A percentile compares a stretch with the other conserved stretches of the same genome.
Evolutionary conservation across 2,888 invertebrate genomes (phyloP).

Genomic region (Graphium colonna): DNA sequence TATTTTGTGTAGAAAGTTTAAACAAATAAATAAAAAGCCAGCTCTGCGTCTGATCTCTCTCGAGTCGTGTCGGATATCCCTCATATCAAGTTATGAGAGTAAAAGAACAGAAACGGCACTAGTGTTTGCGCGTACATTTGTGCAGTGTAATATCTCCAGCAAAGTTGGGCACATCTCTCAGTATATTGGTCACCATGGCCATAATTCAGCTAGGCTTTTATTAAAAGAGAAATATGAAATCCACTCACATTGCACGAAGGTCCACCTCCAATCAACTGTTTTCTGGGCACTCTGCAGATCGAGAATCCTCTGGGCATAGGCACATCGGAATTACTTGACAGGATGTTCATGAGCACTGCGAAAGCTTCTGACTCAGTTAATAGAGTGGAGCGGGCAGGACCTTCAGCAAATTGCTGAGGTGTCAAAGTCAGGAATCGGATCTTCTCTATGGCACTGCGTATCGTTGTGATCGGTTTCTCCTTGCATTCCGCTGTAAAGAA

Average conservation of each 20-base stretch:
- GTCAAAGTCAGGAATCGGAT: conserved; percentile 89
- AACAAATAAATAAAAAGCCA: too few relatives aligned
- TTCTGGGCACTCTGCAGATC: conserved; percentile 68
- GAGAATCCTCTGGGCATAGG: conserved; percentile 89
- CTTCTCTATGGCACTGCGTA: conserved; percentile 85
- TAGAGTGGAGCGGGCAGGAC: conserved; percentile 87
- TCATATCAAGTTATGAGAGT: background rate
- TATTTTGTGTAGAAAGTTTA: too few relatives aligned
- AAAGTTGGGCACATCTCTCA: too few relatives aligned
- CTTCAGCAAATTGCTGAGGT: conserved; percentile 91
- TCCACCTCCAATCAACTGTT: conserved; percentile 58
- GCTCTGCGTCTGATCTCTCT: too few relatives aligned
- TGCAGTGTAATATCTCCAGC: too few relatives aligned
- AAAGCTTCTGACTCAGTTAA: conserved; percentile 89
- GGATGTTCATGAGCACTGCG: conserved; percentile 90
- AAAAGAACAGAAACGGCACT: too few relatives aligned
- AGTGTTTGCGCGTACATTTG: too few relatives aligned
- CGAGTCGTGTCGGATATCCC: too few relatives aligned
- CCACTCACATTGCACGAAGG: conserved; percentile 46
- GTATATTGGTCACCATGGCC: too few relatives aligned
- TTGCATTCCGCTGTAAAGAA: conserved; percentile 41
- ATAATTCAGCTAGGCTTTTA: background rate
- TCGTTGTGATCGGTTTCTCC: conserved; percentile 49
- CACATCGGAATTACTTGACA: conserved; percentile 83
- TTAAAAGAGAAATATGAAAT: background rate